Evolutionary conservation across 2,888 invertebrate species (phyloP).

Genomic region (Thecophora atra): DNA sequence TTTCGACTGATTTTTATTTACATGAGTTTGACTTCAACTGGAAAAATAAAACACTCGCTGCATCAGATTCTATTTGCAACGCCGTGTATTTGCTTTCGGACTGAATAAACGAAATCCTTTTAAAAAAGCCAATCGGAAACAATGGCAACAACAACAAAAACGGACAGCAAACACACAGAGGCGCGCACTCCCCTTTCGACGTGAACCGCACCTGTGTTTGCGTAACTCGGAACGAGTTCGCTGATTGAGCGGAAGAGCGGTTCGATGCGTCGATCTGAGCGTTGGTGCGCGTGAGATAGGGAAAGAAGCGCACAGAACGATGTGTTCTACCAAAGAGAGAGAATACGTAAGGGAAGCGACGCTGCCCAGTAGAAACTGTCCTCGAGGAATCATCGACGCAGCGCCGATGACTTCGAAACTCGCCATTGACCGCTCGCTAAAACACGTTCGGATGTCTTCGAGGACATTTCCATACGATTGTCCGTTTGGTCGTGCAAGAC

Average conservation of each 20-base stretch:
- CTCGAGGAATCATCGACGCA: too few relatives aligned
- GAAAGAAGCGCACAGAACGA: neutral
- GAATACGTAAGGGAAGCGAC: too few relatives aligned
- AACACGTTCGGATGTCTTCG: too few relatives aligned
- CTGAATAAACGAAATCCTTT: constrained; percentile 17
- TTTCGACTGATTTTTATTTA: neutral
- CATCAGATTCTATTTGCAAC: neutral
- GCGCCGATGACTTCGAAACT: too few relatives aligned
- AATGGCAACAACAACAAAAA: neutral
- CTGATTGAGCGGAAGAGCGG: constrained; percentile 19
- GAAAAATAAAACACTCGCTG: neutral
- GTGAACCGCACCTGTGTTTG: constrained; percentile 1
- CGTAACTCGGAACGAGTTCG: constrained; percentile 1
- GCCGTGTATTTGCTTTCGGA: constrained; percentile 18
- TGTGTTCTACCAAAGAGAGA: neutral
- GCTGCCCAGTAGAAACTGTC: too few relatives aligned
- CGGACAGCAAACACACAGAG: neutral
- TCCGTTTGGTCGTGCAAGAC: too few relatives aligned
- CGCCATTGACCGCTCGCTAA: too few relatives aligned
- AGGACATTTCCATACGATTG: too few relatives aligned
- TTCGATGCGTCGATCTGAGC: too few relatives aligned
- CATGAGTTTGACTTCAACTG: neutral
- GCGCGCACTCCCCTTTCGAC: neutral
- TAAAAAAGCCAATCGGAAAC: constrained; percentile 17
- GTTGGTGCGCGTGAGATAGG: neutral